Evolutionary conservation across 1,140 invertebrate genomes (phyloP).

Genomic region (Drosophila ficusphila): DNA sequence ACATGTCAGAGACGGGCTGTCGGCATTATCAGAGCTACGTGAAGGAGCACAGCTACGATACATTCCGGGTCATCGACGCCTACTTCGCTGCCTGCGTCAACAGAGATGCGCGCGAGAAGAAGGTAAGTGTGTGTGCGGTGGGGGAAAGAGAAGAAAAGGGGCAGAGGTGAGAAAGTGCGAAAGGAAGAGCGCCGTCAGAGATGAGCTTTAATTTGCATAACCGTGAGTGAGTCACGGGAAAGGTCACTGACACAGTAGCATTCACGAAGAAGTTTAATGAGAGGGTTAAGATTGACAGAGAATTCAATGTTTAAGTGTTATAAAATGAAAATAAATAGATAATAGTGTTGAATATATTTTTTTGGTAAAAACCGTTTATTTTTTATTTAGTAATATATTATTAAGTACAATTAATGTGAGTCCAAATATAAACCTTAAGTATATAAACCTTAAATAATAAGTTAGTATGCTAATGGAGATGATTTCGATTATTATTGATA

Average conservation of each 20-base stretch:
- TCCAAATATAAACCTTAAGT: too few relatives aligned
- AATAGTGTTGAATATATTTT: too few relatives aligned
- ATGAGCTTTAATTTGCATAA: constrained; percentile 27
- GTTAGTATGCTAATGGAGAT: too few relatives aligned
- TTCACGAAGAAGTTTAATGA: too few relatives aligned
- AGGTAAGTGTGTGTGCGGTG: constrained; percentile 85
- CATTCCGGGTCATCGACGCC: constrained; percentile 88
- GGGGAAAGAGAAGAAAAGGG: background rate
- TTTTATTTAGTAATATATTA: too few relatives aligned
- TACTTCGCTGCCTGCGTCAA: constrained; percentile 91
- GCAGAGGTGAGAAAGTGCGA: background rate
- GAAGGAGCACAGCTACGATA: constrained; percentile 85
- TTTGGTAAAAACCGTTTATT: too few relatives aligned
- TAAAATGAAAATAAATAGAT: too few relatives aligned
- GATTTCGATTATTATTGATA: too few relatives aligned
- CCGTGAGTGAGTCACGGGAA: constrained; percentile 22
- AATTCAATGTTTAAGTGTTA: too few relatives aligned
- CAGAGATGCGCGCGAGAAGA: constrained; percentile 88
- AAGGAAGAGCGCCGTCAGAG: constrained; percentile 1
- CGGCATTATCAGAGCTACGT: constrained; percentile 82
- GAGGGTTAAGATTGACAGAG: too few relatives aligned
- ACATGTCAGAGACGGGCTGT: constrained; percentile 84
- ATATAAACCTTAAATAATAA: too few relatives aligned
- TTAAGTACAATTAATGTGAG: too few relatives aligned
- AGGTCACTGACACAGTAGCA: constrained; percentile 11